phyloP scores from a whole-genome alignment of 2,113 vertebrate genomes.

The Neolamprologus fasciatus region DNA sequence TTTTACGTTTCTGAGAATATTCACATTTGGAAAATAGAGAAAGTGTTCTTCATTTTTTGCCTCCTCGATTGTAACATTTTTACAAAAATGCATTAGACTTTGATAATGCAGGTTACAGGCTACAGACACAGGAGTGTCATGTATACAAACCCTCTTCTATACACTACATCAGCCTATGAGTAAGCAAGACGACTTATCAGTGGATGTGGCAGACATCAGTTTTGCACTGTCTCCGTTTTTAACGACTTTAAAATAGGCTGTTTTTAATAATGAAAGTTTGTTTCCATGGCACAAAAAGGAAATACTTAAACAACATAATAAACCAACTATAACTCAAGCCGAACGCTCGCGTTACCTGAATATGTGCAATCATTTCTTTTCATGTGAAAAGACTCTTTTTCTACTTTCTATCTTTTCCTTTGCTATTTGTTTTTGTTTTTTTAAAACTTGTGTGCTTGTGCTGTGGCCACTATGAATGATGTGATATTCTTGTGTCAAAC shows the following conservation, averaged over 20 bases:
- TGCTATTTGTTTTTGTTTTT: not conserved
- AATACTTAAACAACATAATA: not conserved
- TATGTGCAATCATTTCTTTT: not conserved
- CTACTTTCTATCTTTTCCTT: not conserved
- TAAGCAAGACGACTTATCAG: not conserved
- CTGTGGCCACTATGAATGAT: not conserved
- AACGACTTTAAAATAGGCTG: not conserved
- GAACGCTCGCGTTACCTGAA: not conserved
- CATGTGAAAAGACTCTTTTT: not conserved
- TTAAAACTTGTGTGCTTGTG: not conserved
- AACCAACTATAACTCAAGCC: not conserved
- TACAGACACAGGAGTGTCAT: not conserved
- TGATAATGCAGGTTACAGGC: not conserved
- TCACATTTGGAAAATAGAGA: not conserved
- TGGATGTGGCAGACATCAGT: not conserved
- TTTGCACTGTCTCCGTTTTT: not conserved
- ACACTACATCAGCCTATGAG: not conserved
- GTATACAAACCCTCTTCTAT: not conserved
- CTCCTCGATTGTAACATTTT: not conserved
- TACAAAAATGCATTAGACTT: not conserved
- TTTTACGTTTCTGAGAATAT: not conserved
- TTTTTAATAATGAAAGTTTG: not conserved
- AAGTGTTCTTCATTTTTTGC: not conserved
- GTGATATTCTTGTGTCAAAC: not conserved
- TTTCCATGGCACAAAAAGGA: not conserved